Base-by-base conservation (phyloP, 1,140 invertebrate genomes). In the Pseudoatta argentina region DNA sequence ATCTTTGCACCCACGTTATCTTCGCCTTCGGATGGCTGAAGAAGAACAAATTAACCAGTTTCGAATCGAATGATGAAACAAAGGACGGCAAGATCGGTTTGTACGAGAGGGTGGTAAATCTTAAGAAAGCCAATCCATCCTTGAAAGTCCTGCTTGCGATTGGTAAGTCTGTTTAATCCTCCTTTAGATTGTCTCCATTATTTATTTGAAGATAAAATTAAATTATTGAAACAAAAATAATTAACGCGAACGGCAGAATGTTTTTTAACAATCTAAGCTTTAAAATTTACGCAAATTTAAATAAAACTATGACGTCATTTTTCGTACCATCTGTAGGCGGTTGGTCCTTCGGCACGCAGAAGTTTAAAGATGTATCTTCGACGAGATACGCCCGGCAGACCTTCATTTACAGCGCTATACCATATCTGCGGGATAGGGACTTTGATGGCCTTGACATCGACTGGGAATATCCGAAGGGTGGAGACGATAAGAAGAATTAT, bases 21-120 rank as follows among this genome's bases (percentile, higher is more conserved):
- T 99, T 98, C 94, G 98, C 99, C 30, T 99, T 99, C 94, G 98
- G 98, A 2, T 99, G 98, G 98, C 96, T 99, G 94, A 99, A 99
- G 95, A 99, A 99, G 93, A 98, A 98, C 87, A 98, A 98, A 92
- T 95, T 99, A 53, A 98, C 98, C 69, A 98, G 98, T 18, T 99
- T 98, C 92, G 98, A 99, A 93, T 97, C 97, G 64, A 98, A 98
- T 92, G 98, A 99, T 92, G 98, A 99, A 93, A 98, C 98, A 0
- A 98, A 98, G 92, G 98, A 98, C 93, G 98, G 98, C 16, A 99
- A 99, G 92, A 96, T 97, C 63, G 98, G 98, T 55, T 95, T 99
- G 8, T 99, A 99, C 92, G 98, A 99, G 78, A 97, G 97, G 89
- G 97, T 99, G 53, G 97, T 97, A 75, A 96, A 96, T 6, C 94